These are phyloP conservation scores for Mobula birostris DNA, from an alignment of 2,113 vertebrate species.

Conservation along the genomic window DNA sequence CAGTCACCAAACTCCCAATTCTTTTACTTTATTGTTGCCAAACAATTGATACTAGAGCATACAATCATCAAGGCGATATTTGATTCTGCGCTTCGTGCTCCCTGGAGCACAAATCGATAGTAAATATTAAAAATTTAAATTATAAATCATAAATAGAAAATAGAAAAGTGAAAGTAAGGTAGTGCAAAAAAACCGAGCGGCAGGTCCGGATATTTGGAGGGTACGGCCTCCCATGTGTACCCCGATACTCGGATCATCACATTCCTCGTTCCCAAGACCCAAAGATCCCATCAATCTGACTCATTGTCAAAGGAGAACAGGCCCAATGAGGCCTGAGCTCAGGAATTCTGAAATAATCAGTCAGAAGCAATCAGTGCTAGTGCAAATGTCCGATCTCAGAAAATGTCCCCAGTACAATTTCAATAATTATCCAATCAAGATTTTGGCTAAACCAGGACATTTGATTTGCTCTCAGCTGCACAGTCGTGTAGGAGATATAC, in stretches of 20 bases:
- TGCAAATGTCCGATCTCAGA: background rate
- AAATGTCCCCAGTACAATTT: background rate
- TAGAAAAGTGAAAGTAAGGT: too few species aligned
- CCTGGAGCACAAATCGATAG: too few species aligned
- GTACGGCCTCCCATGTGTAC: background rate
- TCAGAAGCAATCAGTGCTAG: background rate
- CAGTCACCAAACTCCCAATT: background rate
- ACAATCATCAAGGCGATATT: too few species aligned
- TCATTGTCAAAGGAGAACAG: background rate
- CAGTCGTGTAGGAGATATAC: background rate
- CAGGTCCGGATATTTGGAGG: too few species aligned
- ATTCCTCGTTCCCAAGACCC: background rate
- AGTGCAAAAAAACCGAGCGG: too few species aligned
- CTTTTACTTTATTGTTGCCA: too few species aligned
- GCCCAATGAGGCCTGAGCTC: background rate
- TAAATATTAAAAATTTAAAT: too few species aligned
- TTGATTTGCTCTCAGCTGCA: background rate
- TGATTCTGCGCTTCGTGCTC: too few species aligned
- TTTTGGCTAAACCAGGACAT: background rate
- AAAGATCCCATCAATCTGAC: background rate
- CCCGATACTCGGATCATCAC: background rate
- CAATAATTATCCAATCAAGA: background rate
- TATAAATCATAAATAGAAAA: too few species aligned
- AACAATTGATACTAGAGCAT: too few species aligned
- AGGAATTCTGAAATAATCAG: background rate